A percentile compares a stretch with the other conserved stretches of the same genome.
These are phyloP conservation scores for Trichechus manatus DNA, from an alignment of 2,113 vertebrate species.

Conservation along the genomic window DNA sequence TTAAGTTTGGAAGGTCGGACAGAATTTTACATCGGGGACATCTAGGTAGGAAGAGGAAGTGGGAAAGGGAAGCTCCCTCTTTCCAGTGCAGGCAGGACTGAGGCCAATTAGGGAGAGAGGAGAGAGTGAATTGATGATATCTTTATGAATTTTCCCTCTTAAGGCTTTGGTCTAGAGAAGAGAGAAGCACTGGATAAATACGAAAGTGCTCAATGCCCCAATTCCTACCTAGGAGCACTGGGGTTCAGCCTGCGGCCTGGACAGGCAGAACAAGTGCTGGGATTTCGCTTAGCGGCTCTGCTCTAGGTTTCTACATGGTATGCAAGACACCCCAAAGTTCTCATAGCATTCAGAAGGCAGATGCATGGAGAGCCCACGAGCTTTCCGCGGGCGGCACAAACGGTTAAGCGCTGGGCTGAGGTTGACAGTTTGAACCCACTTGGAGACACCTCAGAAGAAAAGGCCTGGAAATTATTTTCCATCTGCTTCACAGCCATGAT, in stretches of 20 bases:
- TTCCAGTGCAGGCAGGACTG: not conserved
- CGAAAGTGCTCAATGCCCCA: accelerated
- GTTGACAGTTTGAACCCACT: not conserved
- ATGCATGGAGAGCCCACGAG: not conserved
- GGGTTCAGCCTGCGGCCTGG: not conserved
- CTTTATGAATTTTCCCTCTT: not conserved
- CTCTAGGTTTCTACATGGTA: not conserved
- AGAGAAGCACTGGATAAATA: not conserved
- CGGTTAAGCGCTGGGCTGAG: not conserved
- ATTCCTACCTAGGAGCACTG: not conserved
- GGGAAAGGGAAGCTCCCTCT: not conserved
- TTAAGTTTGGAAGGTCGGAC: not conserved
- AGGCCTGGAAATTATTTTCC: not conserved
- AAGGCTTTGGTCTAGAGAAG: not conserved
- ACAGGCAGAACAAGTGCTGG: not conserved
- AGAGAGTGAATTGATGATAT: not conserved
- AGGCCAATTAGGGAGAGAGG: not conserved
- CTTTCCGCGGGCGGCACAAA: not conserved
- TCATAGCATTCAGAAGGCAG: not conserved
- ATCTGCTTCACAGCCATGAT: not conserved
- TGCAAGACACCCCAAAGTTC: not conserved
- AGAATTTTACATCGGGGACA: not conserved
- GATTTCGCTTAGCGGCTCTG: not conserved
- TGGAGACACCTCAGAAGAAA: not conserved
- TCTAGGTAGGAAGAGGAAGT: not conserved